A percentile compares a stretch with the other conserved stretches of the same genome.
Conservation (phyloP, 2,888 invertebrate species). For the Rhagium mordax region DNA sequence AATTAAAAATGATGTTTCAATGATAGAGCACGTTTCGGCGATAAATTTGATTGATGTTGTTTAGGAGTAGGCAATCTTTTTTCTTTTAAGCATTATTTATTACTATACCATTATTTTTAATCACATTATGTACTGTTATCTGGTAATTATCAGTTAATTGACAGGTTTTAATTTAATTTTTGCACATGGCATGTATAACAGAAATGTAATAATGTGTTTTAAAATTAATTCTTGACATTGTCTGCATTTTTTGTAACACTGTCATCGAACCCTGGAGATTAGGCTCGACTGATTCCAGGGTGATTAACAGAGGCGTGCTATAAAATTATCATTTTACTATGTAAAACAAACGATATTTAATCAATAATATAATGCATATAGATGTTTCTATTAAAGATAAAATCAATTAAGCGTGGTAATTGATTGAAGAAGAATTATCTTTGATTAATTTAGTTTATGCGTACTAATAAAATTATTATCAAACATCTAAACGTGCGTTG, state of each 20-base stretch:
- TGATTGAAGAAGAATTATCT: too few relatives aligned
- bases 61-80: slow-evolving; percentile 7
- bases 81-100: slow-evolving; percentile 1
- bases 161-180: background rate
- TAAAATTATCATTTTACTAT: background rate
- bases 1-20: slow-evolving; percentile 49
- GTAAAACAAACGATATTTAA: too few relatives aligned
- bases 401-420: too few relatives aligned
- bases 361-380: too few relatives aligned
- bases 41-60: slow-evolving; percentile 48
- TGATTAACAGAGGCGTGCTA: background rate
- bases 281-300: background rate
- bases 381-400: too few relatives aligned
- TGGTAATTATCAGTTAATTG: slow-evolving; percentile 15
- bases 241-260: background rate
- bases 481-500: too few relatives aligned
- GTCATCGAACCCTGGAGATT: background rate
- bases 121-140: slow-evolving; percentile 6
- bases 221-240: background rate
- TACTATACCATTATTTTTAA: slow-evolving; percentile 7
- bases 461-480: too few relatives aligned
- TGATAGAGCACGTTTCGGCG: slow-evolving; percentile 52
- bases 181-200: background rate
- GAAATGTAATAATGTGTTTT: background rate
- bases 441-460: too few relatives aligned